phyloP scores from a whole-genome alignment of 2,113 vertebrate genomes.

The Channa argus region DNA sequence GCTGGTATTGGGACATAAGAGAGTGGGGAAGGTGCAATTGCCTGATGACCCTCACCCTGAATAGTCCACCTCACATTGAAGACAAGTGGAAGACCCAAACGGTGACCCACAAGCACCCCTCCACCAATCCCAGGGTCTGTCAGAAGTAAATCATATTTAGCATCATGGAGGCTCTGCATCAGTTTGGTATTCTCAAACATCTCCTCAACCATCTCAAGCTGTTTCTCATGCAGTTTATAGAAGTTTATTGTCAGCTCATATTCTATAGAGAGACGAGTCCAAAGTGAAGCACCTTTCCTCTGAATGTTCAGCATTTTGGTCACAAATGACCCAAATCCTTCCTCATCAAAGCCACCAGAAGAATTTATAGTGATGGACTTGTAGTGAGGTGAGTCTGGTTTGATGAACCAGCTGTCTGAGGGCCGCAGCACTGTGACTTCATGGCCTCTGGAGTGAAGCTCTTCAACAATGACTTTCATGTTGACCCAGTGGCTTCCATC shows the following conservation, averaged over 20 bases:
- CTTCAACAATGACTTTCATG: slow-evolving; percentile 68
- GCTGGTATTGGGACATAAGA: slow-evolving; percentile 58
- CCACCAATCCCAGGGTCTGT: slow-evolving; percentile 49
- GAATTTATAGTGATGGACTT: slow-evolving; percentile 39
- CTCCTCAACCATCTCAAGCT: neutral
- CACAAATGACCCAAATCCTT: slow-evolving; percentile 8
- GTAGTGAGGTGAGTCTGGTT: slow-evolving; percentile 59
- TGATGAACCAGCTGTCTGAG: slow-evolving; percentile 65
- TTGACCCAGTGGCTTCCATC: slow-evolving; percentile 78
- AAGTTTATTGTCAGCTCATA: neutral
- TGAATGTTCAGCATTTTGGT: neutral
- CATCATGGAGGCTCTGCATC: slow-evolving; percentile 54
- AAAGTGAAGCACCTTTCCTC: slow-evolving; percentile 20
- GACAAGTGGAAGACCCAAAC: slow-evolving; percentile 69
- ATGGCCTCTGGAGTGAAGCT: slow-evolving; percentile 70
- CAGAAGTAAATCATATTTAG: slow-evolving; percentile 66
- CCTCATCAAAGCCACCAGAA: slow-evolving; percentile 12
- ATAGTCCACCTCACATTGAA: slow-evolving; percentile 69
- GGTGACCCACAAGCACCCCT: slow-evolving; percentile 57
- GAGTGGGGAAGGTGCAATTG: slow-evolving; percentile 63
- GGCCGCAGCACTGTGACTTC: slow-evolving; percentile 60
- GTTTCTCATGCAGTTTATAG: fast-evolving
- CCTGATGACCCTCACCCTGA: slow-evolving; percentile 52
- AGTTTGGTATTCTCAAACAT: slow-evolving; percentile 57
- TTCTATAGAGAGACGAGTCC: slow-evolving; percentile 14